These are phyloP conservation scores for Noctilio leporinus DNA, from an alignment of 2,113 vertebrate genomes.

Conservation along the genomic window DNA sequence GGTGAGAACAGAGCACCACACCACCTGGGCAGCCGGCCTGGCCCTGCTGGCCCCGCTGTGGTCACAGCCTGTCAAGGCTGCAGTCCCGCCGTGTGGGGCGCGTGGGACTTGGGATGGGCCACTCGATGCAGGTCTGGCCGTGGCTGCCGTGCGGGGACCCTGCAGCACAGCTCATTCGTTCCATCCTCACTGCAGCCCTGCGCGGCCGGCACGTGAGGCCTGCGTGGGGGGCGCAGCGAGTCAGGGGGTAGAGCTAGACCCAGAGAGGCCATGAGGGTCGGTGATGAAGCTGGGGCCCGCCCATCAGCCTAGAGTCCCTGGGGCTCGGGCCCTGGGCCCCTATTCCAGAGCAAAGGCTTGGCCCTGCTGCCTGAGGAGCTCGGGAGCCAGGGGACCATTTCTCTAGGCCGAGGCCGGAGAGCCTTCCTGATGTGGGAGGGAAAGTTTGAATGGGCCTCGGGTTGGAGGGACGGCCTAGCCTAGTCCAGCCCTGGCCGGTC, in stretches of 20 bases:
- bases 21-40: not conserved
- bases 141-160: accelerated
- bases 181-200: accelerated
- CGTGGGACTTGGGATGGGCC: accelerated
- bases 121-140: accelerated
- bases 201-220: not conserved
- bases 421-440: too few relatives aligned
- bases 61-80: accelerated
- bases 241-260: not conserved
- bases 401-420: too few relatives aligned
- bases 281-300: not conserved
- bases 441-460: not conserved
- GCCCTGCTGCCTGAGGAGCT: not conserved
- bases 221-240: not conserved
- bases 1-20: constrained; percentile 72
- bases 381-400: not conserved
- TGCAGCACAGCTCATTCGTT: accelerated
- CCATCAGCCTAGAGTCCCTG: accelerated
- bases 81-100: not conserved
- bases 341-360: not conserved
- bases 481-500: too few relatives aligned
- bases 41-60: not conserved
- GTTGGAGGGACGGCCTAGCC: too few relatives aligned
- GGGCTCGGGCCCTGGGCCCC: not conserved
- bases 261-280: not conserved